Evolutionary conservation across 2,888 invertebrate species (phyloP), one percentile per base, ranked within the genome.

Genomic region (Agrochola circellaris): DNA sequence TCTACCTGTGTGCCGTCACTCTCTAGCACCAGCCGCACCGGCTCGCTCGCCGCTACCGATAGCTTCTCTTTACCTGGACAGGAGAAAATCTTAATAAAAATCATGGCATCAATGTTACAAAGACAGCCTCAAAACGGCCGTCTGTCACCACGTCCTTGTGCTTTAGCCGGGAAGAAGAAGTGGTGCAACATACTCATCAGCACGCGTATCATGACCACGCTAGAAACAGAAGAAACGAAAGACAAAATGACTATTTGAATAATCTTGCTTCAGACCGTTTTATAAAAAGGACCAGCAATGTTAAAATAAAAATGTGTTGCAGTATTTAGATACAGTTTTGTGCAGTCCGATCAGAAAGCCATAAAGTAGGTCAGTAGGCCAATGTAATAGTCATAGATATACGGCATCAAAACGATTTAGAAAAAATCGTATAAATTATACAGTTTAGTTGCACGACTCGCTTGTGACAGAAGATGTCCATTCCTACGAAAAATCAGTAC

Each of bases 1-100:
- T 99, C 99, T 71, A 99, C 98, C 97, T 99, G 99, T 87, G 99
- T 99, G 91, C 99, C 99, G 98, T 99, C 99, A 92, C 98, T 98
- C 97, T 99, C 99, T 89, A 99, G 97, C 93, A 99, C 99, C 95
- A 99, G 97, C 92, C 98, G 98, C 93, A 99, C 98, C 92, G 98
- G 98, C 97, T 99, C 99, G 95, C 98, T 97, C 94, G 98, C 97
- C 92, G 98, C 98, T 95, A 99, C 98, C 91, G 98, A 98, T 93
- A 99, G 97, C 97, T 99, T 99, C 97, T 99, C 99, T 94, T 99
- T 98, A 89, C 99, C 99, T 80, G 87, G 61, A 56, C 30, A 54
- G 6, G 15, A 0, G 11, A 20, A n/a, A n/a, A 42, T 58, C 0
- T 38, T 45, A 7, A 45, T 61, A 0, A n/a, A 48, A 34, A 67